Conservation (phyloP, 1,140 invertebrate species). For the Drosophila simulans region DNA sequence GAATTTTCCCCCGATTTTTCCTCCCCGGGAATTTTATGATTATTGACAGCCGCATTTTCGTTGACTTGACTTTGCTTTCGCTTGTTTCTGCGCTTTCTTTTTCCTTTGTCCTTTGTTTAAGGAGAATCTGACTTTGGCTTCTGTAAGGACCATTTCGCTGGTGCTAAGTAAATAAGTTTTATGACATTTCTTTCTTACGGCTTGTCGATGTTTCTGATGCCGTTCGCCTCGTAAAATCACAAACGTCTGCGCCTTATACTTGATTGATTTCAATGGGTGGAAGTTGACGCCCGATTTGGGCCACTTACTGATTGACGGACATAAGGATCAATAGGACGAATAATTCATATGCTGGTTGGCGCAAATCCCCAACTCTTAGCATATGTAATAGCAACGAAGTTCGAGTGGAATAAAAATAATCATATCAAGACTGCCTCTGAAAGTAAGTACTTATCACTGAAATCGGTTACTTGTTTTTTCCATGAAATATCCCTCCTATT, state of each 20-base stretch:
- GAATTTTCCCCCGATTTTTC: constrained; percentile 1
- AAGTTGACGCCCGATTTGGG: constrained; percentile 23
- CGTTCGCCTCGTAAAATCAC: constrained; percentile 64
- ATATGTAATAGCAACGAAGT: not conserved
- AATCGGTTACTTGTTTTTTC: too few species aligned
- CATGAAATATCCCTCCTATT: too few species aligned
- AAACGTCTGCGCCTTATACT: constrained; percentile 59
- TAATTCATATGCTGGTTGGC: constrained; percentile 32
- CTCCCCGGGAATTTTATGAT: constrained; percentile 64
- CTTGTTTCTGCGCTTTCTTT: constrained; percentile 43
- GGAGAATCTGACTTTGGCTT: constrained; percentile 25
- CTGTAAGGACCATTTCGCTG: constrained; percentile 52
- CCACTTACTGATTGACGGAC: constrained; percentile 28
- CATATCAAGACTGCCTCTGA: not conserved
- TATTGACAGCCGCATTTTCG: constrained; percentile 57
- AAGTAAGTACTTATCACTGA: not conserved
- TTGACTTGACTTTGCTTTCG: constrained; percentile 61
- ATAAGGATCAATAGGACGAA: constrained; percentile 20
- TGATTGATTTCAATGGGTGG: constrained; percentile 73
- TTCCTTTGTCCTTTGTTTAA: constrained; percentile 71
- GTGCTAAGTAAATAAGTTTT: constrained; percentile 82
- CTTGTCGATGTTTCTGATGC: constrained; percentile 23
- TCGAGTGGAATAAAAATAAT: not conserved
- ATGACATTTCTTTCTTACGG: constrained; percentile 66
- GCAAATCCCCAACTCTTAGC: constrained; percentile 1